These are phyloP conservation scores for Acridotheres tristis DNA, from an alignment of 2,797 vertebrate species.

Conservation along the genomic window DNA sequence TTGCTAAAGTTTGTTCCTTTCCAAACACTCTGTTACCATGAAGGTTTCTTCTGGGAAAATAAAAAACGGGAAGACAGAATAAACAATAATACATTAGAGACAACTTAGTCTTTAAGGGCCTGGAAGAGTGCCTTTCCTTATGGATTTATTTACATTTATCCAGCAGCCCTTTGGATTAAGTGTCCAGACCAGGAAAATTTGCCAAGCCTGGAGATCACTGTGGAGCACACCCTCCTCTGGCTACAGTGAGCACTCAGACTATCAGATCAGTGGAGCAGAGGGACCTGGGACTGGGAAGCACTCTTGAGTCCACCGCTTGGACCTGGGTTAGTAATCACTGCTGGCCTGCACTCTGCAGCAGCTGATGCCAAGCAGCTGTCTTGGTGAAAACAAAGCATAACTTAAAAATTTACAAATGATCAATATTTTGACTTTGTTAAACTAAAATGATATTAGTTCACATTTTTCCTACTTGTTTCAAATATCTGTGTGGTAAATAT, in stretches of 20 bases:
- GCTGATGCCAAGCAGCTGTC: background rate
- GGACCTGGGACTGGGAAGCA: background rate
- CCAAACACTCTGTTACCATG: background rate
- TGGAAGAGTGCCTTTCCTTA: background rate
- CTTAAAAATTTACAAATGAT: background rate
- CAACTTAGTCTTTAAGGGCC: background rate
- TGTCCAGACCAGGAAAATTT: background rate
- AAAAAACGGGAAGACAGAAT: background rate
- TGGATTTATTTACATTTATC: background rate
- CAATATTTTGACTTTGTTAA: background rate
- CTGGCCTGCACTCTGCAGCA: background rate
- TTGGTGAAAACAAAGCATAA: background rate
- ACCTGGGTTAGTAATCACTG: accelerated
- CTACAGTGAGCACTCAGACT: accelerated
- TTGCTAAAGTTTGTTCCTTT: background rate
- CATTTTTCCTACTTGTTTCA: background rate
- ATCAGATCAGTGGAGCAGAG: background rate
- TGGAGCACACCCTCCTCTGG: background rate
- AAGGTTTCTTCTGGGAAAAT: background rate
- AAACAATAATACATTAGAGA: background rate
- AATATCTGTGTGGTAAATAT: background rate
- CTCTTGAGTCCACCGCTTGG: background rate
- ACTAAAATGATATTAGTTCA: background rate
- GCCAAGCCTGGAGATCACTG: accelerated
- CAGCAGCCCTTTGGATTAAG: background rate